Evolutionary conservation across 1,140 invertebrate genomes (phyloP).

Genomic region (Rhizoglyphus robini): DNA sequence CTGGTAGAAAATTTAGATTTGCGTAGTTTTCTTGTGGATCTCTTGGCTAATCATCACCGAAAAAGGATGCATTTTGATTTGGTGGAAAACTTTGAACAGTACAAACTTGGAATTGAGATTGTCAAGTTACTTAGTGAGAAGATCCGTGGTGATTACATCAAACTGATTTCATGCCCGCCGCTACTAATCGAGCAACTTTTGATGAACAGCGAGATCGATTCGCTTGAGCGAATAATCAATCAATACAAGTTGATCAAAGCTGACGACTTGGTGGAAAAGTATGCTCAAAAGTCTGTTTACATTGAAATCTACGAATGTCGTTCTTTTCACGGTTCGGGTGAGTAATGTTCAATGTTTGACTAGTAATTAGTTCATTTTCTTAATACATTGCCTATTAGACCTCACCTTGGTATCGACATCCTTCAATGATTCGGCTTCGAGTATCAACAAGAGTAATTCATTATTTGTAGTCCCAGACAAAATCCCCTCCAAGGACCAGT

Average conservation of each 20-base stretch:
- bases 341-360: too few species aligned
- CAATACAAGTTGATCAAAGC: slow-evolving; percentile 1
- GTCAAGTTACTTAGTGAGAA: slow-evolving; percentile 11
- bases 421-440: background rate
- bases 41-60: background rate
- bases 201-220: slow-evolving; percentile 22
- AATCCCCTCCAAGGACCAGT: slow-evolving; percentile 36
- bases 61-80: background rate
- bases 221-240: slow-evolving; percentile 16
- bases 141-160: slow-evolving; percentile 6
- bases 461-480: slow-evolving; percentile 36
- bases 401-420: slow-evolving; percentile 20
- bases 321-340: slow-evolving; percentile 10
- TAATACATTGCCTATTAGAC: slow-evolving; percentile 17
- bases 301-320: slow-evolving; percentile 18
- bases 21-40: slow-evolving; percentile 5
- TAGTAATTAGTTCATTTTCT: background rate
- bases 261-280: slow-evolving; percentile 22
- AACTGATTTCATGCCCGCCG: slow-evolving; percentile 5
- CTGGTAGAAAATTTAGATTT: slow-evolving; percentile 15
- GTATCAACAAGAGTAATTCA: background rate
- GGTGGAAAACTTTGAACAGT: slow-evolving; percentile 7
- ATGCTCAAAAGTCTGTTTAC: slow-evolving; percentile 22
- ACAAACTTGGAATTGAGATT: slow-evolving; percentile 16
- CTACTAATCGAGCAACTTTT: slow-evolving; percentile 22